These are phyloP conservation scores for Drosophila tropicalis DNA, from an alignment of 1,140 invertebrate species.

Conservation along the genomic window DNA sequence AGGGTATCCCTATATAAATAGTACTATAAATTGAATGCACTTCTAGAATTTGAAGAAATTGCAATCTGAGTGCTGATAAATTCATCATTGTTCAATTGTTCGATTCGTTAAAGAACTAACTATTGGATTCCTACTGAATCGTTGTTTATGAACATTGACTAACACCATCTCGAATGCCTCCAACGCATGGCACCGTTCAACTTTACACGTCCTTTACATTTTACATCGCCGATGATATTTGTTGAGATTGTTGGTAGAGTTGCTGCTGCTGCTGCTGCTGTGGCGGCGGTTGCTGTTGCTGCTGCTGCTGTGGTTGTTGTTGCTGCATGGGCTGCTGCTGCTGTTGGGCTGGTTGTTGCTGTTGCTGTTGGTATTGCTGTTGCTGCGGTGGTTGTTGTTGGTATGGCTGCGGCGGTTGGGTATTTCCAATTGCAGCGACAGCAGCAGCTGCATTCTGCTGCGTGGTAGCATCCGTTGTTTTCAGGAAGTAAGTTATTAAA, in stretches of 20 bases:
- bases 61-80: constrained; percentile 24
- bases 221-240: constrained; percentile 74
- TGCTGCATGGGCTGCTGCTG: constrained; percentile 32
- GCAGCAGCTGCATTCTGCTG: constrained; percentile 63
- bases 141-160: background rate
- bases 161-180: background rate
- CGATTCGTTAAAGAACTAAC: background rate
- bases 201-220: constrained; percentile 25
- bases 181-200: background rate
- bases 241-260: constrained; percentile 46
- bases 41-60: constrained; percentile 3
- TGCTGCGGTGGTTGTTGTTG: constrained; percentile 46
- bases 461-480: constrained; percentile 66
- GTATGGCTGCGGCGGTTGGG: constrained; percentile 45
- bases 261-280: constrained; percentile 25
- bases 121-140: background rate
- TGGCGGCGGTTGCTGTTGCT: constrained; percentile 39
- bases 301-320: constrained; percentile 12
- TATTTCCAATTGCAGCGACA: constrained; percentile 52
- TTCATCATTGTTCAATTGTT: background rate
- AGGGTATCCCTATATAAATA: constrained; percentile 27
- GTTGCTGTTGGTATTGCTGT: constrained; percentile 19
- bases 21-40: constrained; percentile 27
- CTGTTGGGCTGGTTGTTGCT: constrained; percentile 40
- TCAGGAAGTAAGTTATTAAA: constrained; percentile 91